These are phyloP conservation scores for Lydus trimaculatus DNA, from an alignment of 2,888 invertebrate genomes.

Conservation along the genomic window DNA sequence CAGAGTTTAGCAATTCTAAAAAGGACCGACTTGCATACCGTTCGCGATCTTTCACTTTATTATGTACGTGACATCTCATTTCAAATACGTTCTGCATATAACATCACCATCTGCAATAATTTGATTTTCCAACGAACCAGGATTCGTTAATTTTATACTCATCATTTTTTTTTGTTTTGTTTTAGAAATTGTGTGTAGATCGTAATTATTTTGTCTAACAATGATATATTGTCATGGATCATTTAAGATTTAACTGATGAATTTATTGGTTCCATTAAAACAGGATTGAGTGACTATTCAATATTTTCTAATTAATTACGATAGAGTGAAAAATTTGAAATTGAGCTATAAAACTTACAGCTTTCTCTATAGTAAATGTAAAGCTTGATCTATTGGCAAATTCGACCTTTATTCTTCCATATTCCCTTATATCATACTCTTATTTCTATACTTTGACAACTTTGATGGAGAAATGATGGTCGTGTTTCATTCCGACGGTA, in stretches of 20 bases:
- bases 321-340: background rate
- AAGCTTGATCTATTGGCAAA: too few species aligned
- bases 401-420: too few species aligned
- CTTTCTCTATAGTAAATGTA: too few species aligned
- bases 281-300: background rate
- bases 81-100: slow-evolving; percentile 32
- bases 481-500: too few species aligned
- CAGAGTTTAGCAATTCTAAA: slow-evolving; percentile 40
- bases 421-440: too few species aligned
- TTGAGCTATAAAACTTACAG: background rate
- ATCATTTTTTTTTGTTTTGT: background rate
- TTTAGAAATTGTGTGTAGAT: background rate
- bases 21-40: slow-evolving; percentile 38
- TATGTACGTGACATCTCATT: slow-evolving; percentile 43
- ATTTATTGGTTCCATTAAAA: slow-evolving; percentile 2
- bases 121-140: background rate
- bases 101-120: background rate
- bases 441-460: too few species aligned
- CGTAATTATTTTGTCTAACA: background rate
- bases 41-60: slow-evolving; percentile 43
- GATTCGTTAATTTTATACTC: background rate
- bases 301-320: background rate
- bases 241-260: background rate
- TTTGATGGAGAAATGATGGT: too few species aligned
- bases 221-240: background rate